A percentile compares a stretch with the other conserved stretches of the same genome.
phyloP scores from a whole-genome alignment of 2,113 vertebrate genomes.

The Cichladusa arquata region DNA sequence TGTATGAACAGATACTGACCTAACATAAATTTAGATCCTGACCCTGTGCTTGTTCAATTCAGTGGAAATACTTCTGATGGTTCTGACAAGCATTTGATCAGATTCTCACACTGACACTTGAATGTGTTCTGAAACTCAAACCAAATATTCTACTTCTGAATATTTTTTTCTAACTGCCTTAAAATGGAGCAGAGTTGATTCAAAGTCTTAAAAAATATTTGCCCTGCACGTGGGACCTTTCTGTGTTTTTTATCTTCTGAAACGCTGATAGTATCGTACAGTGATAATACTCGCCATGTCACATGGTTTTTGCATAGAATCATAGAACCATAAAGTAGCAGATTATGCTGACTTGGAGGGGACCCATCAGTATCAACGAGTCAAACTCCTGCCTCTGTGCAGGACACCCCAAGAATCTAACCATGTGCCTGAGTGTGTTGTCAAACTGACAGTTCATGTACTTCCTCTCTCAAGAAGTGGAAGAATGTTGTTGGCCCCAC shows the following conservation, averaged over 20 bases:
- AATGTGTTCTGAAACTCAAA: not conserved
- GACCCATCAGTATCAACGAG: not conserved
- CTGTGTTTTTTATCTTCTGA: not conserved
- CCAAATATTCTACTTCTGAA: not conserved
- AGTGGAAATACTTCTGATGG: not conserved
- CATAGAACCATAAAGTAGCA: not conserved
- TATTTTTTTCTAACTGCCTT: not conserved
- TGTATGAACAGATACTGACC: not conserved
- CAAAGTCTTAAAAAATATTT: not conserved
- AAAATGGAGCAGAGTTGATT: not conserved
- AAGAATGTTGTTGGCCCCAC: not conserved
- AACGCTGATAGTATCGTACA: not conserved
- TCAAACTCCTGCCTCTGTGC: not conserved
- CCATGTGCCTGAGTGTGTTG: not conserved
- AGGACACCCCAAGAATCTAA: not conserved
- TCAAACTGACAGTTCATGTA: not conserved
- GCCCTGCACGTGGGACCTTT: not conserved
- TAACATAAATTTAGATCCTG: not conserved
- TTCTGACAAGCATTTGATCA: not conserved
- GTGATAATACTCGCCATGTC: not conserved
- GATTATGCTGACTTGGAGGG: not conserved
- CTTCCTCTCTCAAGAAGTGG: not conserved
- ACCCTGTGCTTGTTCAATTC: not conserved
- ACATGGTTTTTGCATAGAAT: not conserved
- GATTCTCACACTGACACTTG: not conserved